Evolutionary conservation across 2,113 vertebrate species (phyloP).

Genomic region (Bothrops jararaca): DNA sequence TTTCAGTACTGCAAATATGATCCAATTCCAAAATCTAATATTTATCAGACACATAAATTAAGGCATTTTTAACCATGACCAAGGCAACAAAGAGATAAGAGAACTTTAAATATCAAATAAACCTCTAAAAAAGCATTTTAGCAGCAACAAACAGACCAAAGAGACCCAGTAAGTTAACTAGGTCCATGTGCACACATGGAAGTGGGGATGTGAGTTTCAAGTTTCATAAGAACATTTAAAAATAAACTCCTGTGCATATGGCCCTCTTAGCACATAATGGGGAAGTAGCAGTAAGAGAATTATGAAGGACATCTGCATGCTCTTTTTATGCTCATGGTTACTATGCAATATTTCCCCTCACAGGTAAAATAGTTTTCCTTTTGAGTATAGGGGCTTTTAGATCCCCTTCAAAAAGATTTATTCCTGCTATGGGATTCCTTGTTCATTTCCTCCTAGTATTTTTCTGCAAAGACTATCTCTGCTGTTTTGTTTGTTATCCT

Average conservation of each 20-base stretch:
- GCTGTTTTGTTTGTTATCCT: not conserved
- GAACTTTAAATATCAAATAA: not conserved
- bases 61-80: not conserved
- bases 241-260: conserved; percentile 1
- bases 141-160: not conserved
- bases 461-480: not conserved
- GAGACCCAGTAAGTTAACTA: not conserved
- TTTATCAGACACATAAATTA: not conserved
- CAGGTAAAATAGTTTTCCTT: not conserved
- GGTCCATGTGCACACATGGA: not conserved
- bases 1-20: not conserved
- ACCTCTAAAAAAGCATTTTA: not conserved
- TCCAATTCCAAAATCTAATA: not conserved
- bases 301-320: not conserved
- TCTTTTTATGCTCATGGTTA: not conserved
- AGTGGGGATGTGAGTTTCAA: not conserved
- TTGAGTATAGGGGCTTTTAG: not conserved
- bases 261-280: not conserved
- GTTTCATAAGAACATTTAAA: conserved; percentile 2
- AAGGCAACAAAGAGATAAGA: not conserved
- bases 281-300: not conserved
- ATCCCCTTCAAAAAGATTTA: not conserved
- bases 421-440: not conserved
- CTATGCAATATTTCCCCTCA: not conserved
- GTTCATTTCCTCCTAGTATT: not conserved